phyloP scores from a whole-genome alignment of 2,797 vertebrate genomes.

The Sternarchorhynchus goeldii region DNA sequence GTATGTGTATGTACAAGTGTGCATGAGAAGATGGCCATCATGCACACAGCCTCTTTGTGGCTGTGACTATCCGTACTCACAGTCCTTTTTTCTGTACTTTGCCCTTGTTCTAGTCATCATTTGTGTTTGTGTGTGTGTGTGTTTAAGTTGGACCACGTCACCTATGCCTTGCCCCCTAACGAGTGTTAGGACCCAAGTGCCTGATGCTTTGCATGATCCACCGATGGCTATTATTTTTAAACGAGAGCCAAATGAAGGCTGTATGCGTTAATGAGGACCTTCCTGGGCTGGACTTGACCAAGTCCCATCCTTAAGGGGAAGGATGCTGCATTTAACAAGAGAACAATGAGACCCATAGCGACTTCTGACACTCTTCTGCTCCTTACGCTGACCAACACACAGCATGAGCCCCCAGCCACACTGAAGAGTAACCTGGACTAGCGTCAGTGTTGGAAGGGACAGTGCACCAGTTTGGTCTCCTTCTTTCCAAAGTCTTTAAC shows the following conservation, averaged over 20 bases:
- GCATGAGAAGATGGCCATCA: conserved; percentile 12
- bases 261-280: conserved; percentile 55
- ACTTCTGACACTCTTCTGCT: not conserved
- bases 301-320: conserved; percentile 33
- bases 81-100: conserved; percentile 27
- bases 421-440: not conserved
- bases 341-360: not conserved
- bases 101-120: conserved; percentile 27
- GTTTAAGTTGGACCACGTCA: conserved; percentile 22
- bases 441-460: not conserved
- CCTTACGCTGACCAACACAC: not conserved
- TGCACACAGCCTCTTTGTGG: conserved; percentile 22
- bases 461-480: not conserved
- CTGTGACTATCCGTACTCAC: conserved; percentile 21
- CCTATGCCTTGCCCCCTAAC: conserved; percentile 45
- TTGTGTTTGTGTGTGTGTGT: conserved; percentile 37
- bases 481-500: no score
- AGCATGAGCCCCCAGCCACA: not conserved
- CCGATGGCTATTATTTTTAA: conserved; percentile 69
- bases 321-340: conserved; percentile 30
- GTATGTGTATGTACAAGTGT: conserved; percentile 12
- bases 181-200: conserved; percentile 56
- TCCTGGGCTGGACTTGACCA: conserved; percentile 46
- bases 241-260: conserved; percentile 48
- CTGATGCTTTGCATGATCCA: conserved; percentile 52